Evolutionary conservation across 2,888 invertebrate species (phyloP), one percentile per base, ranked within the genome.

Genomic region (Caenorhabditis becei): DNA sequence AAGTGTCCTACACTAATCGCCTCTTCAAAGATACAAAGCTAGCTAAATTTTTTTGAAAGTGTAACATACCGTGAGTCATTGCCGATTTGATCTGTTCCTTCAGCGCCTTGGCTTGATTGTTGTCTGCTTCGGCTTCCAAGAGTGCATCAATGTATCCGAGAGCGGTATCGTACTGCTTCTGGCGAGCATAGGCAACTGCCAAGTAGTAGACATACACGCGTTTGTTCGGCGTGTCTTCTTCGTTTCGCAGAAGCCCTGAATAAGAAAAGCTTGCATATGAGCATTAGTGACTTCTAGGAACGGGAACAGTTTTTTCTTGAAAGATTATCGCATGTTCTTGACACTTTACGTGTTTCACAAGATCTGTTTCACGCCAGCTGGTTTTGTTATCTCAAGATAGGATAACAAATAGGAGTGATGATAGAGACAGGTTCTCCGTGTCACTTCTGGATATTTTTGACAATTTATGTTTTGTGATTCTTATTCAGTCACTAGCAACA

Each of bases 201-300:
- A 98, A 93, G 92, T 97, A 98, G 93, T 96, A 98, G 67, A 98
- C 93, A 92, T 97, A 97, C 92, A 98, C 97, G 82, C 97, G 93
- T 91, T 95, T 95, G 62, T 95, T 95, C 14, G 87, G 77, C 62
- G 82, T 87, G 54, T 92, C 92, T 7, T 95, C 95, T 89, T 95
- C 94, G 74, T 91, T 89, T 28, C 91, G 88, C 67, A 92, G 91
- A 20, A 93, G 89, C 79, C 92, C 93, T 93, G 61, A 69, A 88
- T 18, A 5, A 47, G 18, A n/a, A 3, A 14, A 41, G 10, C n/a
- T n/a, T n/a, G n/a, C n/a, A n/a, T n/a, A n/a, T n/a, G n/a, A n/a
- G n/a, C n/a, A n/a, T n/a, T n/a, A n/a, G n/a, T n/a, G n/a, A n/a
- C n/a, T n/a, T n/a, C n/a, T n/a, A n/a, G n/a, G n/a, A n/a, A n/a